These are phyloP conservation scores for Paragorgia papillata DNA, from an alignment of 92 coral and sea anemone genomes.

Conservation along the genomic window DNA sequence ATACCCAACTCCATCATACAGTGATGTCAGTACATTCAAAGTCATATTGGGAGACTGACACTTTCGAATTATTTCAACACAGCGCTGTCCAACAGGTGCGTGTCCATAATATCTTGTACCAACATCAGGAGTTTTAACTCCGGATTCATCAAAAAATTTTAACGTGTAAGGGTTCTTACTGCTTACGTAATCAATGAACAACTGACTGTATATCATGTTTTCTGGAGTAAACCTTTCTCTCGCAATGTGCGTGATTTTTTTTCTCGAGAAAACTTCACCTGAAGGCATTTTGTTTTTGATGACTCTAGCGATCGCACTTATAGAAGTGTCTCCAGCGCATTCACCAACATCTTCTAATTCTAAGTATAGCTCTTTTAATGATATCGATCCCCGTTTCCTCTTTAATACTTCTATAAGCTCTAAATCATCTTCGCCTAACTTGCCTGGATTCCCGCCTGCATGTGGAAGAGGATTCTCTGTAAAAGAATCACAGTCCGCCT, in stretches of 20 bases:
- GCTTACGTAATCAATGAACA: slow-evolving; percentile 48
- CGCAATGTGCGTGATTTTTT: slow-evolving; percentile 48
- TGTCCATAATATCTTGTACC: slow-evolving; percentile 39
- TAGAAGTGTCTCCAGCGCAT: slow-evolving; percentile 13
- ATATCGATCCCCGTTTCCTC: slow-evolving; percentile 5
- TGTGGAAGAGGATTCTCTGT: slow-evolving; percentile 5
- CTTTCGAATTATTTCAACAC: slow-evolving; percentile 44
- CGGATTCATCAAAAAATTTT: slow-evolving; percentile 58
- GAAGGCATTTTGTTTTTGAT: slow-evolving; percentile 37
- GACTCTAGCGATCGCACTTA: slow-evolving; percentile 29
- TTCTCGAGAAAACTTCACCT: slow-evolving; percentile 40
- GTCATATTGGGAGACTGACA: slow-evolving; percentile 38
- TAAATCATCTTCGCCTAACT: slow-evolving; percentile 47
- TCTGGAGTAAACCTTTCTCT: slow-evolving; percentile 30
- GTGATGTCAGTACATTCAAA: slow-evolving; percentile 34
- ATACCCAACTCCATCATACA: slow-evolving; percentile 48
- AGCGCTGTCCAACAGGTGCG: slow-evolving; percentile 48
- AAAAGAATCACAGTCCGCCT: slow-evolving; percentile 23
- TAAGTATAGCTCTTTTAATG: slow-evolving; percentile 32
- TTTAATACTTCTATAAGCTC: slow-evolving; percentile 43
- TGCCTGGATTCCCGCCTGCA: slow-evolving; percentile 37
- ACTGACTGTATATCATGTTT: slow-evolving; percentile 54
- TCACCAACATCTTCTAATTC: slow-evolving; percentile 27
- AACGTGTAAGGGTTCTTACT: slow-evolving; percentile 41
- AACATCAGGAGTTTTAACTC: slow-evolving; percentile 45